Evolutionary conservation across 37 sponge, comb jelly and placozoan species (phyloP).

Genomic region (Aplysina aerophoba): DNA sequence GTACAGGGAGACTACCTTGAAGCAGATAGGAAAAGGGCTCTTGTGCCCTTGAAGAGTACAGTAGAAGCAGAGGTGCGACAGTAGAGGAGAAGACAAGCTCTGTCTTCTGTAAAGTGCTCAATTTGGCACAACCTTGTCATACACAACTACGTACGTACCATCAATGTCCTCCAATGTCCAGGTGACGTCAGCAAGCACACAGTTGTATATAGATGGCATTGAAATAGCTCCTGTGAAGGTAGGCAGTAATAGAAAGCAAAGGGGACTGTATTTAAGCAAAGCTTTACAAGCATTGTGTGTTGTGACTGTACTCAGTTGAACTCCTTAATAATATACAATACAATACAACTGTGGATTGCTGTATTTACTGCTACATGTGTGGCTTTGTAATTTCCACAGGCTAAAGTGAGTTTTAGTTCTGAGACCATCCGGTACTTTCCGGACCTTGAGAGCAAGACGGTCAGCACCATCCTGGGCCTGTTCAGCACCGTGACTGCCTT

Average conservation of each 20-base stretch:
- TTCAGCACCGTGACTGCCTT: constrained; percentile 29
- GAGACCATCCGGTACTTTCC: constrained; percentile 34
- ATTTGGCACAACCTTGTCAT: no score
- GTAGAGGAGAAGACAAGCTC: no score
- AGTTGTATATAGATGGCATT: constrained; percentile 8
- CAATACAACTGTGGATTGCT: no score
- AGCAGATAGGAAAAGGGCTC: constrained; percentile 11
- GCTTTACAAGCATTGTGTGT: no score
- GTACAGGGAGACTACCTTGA: constrained; percentile 21
- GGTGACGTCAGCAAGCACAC: constrained; percentile 17
- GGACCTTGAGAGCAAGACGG: constrained; percentile 16
- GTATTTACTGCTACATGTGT: no score
- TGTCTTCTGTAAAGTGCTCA: no score
- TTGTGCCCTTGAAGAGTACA: constrained; percentile 42
- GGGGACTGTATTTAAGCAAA: no score
- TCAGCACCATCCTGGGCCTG: constrained; percentile 19
- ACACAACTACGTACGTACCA: no score
- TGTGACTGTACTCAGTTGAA: no score
- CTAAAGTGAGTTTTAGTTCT: constrained; percentile 19
- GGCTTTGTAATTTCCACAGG: not conserved
- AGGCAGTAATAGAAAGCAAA: not conserved
- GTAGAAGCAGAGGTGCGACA: constrained; percentile 44
- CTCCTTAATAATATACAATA: no score
- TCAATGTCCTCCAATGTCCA: not conserved
- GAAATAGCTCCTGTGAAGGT: constrained; percentile 37